Conservation (phyloP, 2,888 invertebrate genomes). For the Matsumyia berberina region DNA sequence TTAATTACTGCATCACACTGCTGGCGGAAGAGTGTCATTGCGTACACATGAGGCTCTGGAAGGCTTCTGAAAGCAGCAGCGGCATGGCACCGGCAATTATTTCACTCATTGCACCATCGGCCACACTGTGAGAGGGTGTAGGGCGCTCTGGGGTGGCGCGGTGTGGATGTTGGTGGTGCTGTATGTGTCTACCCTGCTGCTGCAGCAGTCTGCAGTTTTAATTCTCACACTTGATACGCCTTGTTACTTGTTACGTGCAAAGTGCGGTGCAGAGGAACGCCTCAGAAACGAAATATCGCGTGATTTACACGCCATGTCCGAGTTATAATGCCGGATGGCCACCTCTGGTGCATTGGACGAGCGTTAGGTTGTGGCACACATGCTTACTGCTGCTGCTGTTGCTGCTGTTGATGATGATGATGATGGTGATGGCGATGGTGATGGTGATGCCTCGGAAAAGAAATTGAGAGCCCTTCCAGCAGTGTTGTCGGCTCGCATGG, state of each 20-base stretch:
- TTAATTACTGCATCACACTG: slow-evolving; percentile 76
- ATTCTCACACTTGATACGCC: slow-evolving; percentile 69
- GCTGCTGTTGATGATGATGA: slow-evolving; percentile 52
- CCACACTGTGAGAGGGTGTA: slow-evolving; percentile 54
- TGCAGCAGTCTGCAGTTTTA: slow-evolving; percentile 70
- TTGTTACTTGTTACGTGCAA: slow-evolving; percentile 66
- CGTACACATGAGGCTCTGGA: slow-evolving; percentile 32
- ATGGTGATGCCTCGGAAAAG: slow-evolving; percentile 64
- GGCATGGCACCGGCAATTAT: slow-evolving; percentile 62
- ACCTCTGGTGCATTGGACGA: slow-evolving; percentile 52
- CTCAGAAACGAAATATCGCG: slow-evolving; percentile 75
- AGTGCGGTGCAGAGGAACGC: slow-evolving; percentile 63
- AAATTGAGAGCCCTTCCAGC: slow-evolving; percentile 71
- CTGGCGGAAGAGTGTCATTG: slow-evolving; percentile 68
- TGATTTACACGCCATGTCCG: slow-evolving; percentile 75
- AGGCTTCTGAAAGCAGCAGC: slow-evolving; percentile 42
- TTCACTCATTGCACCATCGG: slow-evolving; percentile 67
- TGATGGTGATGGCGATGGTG: slow-evolving; percentile 55
- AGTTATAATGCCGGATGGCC: slow-evolving; percentile 62
- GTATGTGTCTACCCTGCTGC: neutral
- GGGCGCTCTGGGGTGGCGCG: slow-evolving; percentile 18
- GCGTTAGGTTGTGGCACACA: slow-evolving; percentile 55
- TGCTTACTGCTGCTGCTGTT: slow-evolving; percentile 51
- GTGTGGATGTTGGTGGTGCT: slow-evolving; percentile 19
- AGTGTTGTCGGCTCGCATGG: slow-evolving; percentile 62